Conservation (phyloP, 2,888 invertebrate species). For the Agrilus mali region DNA sequence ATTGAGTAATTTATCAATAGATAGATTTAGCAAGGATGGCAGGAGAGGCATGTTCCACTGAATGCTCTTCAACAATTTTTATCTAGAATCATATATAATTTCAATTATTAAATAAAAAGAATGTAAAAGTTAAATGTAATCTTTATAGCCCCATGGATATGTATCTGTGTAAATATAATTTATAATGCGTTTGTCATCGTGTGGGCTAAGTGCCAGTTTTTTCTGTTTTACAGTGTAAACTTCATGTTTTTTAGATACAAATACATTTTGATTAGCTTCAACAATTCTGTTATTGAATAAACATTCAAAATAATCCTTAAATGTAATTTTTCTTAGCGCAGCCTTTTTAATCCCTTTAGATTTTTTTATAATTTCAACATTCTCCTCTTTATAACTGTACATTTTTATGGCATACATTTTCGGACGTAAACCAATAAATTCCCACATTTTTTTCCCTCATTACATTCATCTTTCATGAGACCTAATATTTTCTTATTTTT, state of each 20-base stretch:
- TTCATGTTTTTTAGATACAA: conserved; percentile 4
- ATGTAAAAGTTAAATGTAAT: too few species aligned
- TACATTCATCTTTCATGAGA: conserved; percentile 20
- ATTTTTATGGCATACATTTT: conserved; percentile 15
- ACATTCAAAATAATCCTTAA: conserved; percentile 6
- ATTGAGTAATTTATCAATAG: too few species aligned
- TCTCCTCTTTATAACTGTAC: conserved; percentile 10
- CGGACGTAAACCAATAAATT: conserved; percentile 18
- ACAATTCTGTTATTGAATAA: conserved; percentile 1
- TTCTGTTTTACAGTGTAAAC: conserved; percentile 6
- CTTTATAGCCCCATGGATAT: conserved; percentile 7
- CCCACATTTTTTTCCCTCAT: conserved; percentile 16
- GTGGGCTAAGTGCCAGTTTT: conserved; percentile 5
- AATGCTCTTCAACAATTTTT: too few species aligned
- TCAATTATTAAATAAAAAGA: too few species aligned
- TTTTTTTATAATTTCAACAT: conserved; percentile 13
- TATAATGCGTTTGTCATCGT: conserved; percentile 10
- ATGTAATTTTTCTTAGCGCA: conserved; percentile 4
- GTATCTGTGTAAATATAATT: conserved; percentile 1
- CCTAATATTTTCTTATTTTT: conserved; percentile 19
- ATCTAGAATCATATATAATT: too few species aligned
- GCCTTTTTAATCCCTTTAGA: conserved; percentile 5
- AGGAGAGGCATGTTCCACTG: too few species aligned
- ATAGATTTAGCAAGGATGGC: too few species aligned
- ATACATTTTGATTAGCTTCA: neutral